Conservation (phyloP, 2,113 vertebrate species). For the Pelodiscus sinensis region DNA sequence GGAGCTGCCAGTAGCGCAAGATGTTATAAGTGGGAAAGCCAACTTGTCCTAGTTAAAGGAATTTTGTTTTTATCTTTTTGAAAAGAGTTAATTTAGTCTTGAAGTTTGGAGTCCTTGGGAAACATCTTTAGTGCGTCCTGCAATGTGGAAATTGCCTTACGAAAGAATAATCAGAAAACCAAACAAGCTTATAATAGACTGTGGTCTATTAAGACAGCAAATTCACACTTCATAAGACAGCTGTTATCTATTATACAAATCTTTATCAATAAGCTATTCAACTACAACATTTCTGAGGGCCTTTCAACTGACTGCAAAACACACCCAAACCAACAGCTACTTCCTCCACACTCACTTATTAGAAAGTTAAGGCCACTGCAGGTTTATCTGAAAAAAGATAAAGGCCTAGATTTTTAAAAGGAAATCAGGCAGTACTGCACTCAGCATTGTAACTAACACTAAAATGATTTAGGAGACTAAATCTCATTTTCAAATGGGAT, state of each 20-base stretch:
- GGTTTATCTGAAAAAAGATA: not conserved
- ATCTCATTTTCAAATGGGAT: not conserved
- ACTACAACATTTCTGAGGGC: not conserved
- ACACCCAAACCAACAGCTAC: not conserved
- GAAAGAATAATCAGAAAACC: not conserved
- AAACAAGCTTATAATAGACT: not conserved
- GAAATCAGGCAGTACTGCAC: not conserved
- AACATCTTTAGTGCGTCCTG: not conserved
- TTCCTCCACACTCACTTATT: not conserved
- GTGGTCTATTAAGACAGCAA: not conserved
- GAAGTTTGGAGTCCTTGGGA: constrained; percentile 17
- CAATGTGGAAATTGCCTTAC: accelerated
- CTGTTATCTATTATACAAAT: not conserved
- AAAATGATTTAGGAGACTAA: not conserved
- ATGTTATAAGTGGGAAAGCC: not conserved
- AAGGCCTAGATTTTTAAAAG: not conserved
- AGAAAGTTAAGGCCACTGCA: not conserved
- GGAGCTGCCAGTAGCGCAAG: constrained; percentile 13
- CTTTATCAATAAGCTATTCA: accelerated
- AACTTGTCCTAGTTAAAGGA: not conserved
- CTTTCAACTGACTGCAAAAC: not conserved
- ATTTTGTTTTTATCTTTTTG: not conserved
- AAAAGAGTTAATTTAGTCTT: not conserved
- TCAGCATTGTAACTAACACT: not conserved
- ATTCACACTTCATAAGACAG: not conserved